Percentiles rank a stretch among this genome's conserved stretches.
phyloP scores from a whole-genome alignment of 1,140 invertebrate species.

The Drosophila erecta region DNA sequence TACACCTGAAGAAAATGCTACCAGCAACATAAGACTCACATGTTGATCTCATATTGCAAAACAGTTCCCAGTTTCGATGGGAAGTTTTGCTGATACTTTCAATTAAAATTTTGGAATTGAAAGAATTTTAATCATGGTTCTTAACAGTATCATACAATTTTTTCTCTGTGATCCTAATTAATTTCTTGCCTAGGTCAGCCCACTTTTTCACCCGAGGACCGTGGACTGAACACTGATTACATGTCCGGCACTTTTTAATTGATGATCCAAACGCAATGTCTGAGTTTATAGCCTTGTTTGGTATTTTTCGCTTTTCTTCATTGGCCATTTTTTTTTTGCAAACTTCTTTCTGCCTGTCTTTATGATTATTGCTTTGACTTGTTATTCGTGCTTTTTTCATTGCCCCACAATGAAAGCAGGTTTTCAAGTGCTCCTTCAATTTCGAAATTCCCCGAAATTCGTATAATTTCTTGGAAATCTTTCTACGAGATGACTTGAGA shows the following conservation, averaged over 20 bases:
- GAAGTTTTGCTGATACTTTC: too few relatives aligned
- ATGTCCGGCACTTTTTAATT: slow-evolving; percentile 65
- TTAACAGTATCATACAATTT: too few relatives aligned
- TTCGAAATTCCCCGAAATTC: slow-evolving; percentile 26
- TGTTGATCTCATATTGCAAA: not conserved
- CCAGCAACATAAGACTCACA: not conserved
- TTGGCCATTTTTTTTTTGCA: slow-evolving; percentile 11
- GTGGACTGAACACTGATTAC: slow-evolving; percentile 38
- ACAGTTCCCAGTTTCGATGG: too few relatives aligned
- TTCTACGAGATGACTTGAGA: too few relatives aligned
- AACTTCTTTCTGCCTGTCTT: slow-evolving; percentile 45
- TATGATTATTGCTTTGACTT: slow-evolving; percentile 64
- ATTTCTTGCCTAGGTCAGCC: slow-evolving; percentile 45
- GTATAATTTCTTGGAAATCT: slow-evolving; percentile 9
- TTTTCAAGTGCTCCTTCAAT: slow-evolving; percentile 37
- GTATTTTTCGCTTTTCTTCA: slow-evolving; percentile 29
- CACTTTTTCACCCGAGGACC: slow-evolving; percentile 30
- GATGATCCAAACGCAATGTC: slow-evolving; percentile 58
- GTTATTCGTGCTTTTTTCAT: slow-evolving; percentile 29
- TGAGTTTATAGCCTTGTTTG: slow-evolving; percentile 45
- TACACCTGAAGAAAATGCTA: slow-evolving; percentile 34
- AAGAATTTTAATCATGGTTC: too few relatives aligned
- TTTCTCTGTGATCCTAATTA: slow-evolving; percentile 33
- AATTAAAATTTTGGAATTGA: not conserved
- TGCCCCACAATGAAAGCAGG: slow-evolving; percentile 38